phyloP scores from a whole-genome alignment of 2,888 invertebrate genomes.

The Hypolimnas misippus region DNA sequence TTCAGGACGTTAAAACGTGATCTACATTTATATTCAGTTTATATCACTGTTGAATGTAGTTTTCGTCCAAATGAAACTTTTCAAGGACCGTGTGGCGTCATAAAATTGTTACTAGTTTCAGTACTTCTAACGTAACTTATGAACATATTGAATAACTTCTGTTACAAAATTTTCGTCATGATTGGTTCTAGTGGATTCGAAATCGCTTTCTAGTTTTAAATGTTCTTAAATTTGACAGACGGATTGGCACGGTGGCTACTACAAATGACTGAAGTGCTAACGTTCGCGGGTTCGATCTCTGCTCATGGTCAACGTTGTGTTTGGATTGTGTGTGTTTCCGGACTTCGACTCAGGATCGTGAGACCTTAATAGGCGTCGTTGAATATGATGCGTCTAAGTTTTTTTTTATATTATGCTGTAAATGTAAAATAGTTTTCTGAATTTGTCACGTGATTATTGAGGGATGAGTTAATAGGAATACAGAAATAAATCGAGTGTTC shows the following conservation, averaged over 20 bases:
- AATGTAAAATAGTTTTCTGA: background rate
- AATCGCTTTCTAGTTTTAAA: conserved; percentile 5
- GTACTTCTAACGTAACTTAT: conserved; percentile 2
- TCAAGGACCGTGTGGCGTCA: conserved; percentile 10
- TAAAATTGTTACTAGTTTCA: conserved; percentile 27
- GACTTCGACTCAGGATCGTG: too few species aligned
- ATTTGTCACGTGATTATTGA: too few species aligned
- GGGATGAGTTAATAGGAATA: too few species aligned
- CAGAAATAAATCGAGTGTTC: background rate
- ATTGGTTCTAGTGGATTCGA: conserved; percentile 11
- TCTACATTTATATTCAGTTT: conserved; percentile 28
- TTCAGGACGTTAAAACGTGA: conserved; percentile 27
- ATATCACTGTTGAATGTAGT: conserved; percentile 25
- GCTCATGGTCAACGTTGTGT: too few species aligned
- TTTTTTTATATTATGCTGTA: background rate
- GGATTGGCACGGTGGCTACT: too few species aligned
- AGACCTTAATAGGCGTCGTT: too few species aligned
- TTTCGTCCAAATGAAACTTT: conserved; percentile 19
- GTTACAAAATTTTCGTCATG: conserved; percentile 7
- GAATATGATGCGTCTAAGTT: too few species aligned
- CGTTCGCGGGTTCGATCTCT: too few species aligned
- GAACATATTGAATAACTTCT: conserved; percentile 6
- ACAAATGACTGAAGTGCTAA: too few species aligned
- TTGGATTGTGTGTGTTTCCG: too few species aligned
- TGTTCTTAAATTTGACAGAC: conserved; percentile 5